Evolutionary conservation across 2,797 vertebrate species (phyloP).

Genomic region (Luscinia luscinia): DNA sequence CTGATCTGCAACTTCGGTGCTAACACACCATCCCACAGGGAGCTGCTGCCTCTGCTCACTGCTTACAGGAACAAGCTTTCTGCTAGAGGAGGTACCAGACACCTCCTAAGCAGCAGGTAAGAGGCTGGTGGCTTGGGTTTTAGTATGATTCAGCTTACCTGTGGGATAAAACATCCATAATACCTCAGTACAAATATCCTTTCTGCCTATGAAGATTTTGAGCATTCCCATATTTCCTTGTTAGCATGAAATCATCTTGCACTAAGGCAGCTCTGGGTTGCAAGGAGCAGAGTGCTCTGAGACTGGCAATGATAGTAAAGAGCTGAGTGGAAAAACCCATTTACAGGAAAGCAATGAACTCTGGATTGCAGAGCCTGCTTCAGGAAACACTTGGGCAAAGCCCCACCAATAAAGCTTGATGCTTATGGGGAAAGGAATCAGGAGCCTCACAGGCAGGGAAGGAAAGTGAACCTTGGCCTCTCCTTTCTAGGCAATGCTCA

Average conservation of each 20-base stretch:
- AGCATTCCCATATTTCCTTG: neutral
- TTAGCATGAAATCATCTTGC: neutral
- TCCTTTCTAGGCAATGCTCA: neutral
- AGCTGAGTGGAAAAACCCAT: neutral
- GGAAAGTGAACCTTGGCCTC: neutral
- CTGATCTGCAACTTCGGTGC: conserved; percentile 43
- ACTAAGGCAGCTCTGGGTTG: neutral
- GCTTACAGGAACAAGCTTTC: neutral
- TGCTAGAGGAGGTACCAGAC: neutral
- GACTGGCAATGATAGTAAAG: neutral
- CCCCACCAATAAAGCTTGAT: neutral
- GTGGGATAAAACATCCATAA: neutral
- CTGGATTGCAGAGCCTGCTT: neutral
- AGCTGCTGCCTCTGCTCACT: conserved; percentile 12
- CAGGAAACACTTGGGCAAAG: neutral
- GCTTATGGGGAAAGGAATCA: neutral
- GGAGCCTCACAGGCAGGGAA: neutral
- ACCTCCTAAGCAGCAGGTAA: conserved; percentile 17
- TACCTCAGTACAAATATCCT: conserved; percentile 45
- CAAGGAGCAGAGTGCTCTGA: neutral
- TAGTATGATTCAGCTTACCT: neutral
- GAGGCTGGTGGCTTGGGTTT: neutral
- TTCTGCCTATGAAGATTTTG: neutral
- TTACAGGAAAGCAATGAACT: neutral
- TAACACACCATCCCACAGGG: conserved; percentile 47